Conservation (phyloP, 1,140 invertebrate genomes). For the Anastatus disparis region DNA sequence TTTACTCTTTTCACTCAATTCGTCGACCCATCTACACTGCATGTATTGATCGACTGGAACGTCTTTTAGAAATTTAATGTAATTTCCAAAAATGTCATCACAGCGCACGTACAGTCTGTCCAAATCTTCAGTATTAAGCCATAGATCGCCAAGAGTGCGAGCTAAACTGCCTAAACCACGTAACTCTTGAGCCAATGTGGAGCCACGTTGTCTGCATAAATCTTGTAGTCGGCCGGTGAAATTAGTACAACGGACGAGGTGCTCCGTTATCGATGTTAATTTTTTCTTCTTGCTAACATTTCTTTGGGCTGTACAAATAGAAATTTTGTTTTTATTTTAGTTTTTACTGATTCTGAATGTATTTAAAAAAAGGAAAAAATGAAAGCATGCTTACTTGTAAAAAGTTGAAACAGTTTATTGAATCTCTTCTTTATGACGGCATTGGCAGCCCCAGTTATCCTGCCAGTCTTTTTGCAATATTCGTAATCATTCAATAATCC, state of each 20-base stretch:
- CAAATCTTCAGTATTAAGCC: conserved; percentile 3
- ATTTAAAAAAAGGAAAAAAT: too few species aligned
- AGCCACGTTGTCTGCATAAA: neutral
- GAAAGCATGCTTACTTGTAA: conserved; percentile 10
- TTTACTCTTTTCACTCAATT: neutral
- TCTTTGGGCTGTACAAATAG: too few species aligned
- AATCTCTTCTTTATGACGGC: neutral
- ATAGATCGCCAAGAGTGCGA: neutral
- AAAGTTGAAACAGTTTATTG: neutral
- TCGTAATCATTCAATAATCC: neutral
- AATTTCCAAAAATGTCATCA: neutral
- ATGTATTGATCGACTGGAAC: conserved; percentile 13
- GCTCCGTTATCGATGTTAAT: neutral
- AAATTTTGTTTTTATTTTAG: too few species aligned
- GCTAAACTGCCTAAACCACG: conserved; percentile 2
- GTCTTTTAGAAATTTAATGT: neutral
- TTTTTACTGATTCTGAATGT: too few species aligned
- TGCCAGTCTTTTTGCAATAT: neutral
- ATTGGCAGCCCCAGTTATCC: neutral
- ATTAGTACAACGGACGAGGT: neutral
- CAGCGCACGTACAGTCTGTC: conserved; percentile 5
- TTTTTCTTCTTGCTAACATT: neutral
- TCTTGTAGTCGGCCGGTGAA: neutral
- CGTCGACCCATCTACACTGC: conserved; percentile 5
- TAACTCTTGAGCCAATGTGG: neutral